These are phyloP conservation scores for Cistogaster globosa DNA, from an alignment of 2,888 invertebrate species.

Conservation along the genomic window DNA sequence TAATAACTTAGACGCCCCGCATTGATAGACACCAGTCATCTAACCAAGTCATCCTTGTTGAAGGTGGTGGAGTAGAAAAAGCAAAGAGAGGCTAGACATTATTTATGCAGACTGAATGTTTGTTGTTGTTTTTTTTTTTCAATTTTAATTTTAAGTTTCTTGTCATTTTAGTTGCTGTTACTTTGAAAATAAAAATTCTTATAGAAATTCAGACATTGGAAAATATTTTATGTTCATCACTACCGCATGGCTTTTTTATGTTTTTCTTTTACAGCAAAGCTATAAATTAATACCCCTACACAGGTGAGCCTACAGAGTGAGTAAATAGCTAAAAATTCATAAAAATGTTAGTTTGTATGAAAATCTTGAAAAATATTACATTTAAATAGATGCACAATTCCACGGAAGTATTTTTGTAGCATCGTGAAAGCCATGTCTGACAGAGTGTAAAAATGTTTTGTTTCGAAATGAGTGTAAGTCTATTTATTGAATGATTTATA, in stretches of 20 bases:
- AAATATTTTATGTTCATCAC: constrained; percentile 72
- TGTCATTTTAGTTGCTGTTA: constrained; percentile 65
- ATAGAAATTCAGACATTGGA: constrained; percentile 35
- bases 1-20: constrained; percentile 65
- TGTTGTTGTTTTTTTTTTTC: constrained; percentile 13
- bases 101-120: constrained; percentile 60
- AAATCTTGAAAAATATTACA: constrained; percentile 40
- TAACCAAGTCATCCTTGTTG: constrained; percentile 56
- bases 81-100: constrained; percentile 49
- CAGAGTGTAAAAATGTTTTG: neutral
- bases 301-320: constrained; percentile 35
- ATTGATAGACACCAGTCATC: constrained; percentile 69
- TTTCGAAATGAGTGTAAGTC: neutral
- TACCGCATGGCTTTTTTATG: constrained; percentile 57
- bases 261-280: constrained; percentile 43
- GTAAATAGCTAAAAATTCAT: constrained; percentile 16
- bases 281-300: constrained; percentile 66
- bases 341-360: constrained; percentile 42
- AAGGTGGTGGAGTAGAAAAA: constrained; percentile 50
- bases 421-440: constrained; percentile 5
- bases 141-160: constrained; percentile 11
- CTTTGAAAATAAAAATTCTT: constrained; percentile 23
- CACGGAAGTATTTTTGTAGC: constrained; percentile 3
- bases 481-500: constrained; percentile 15
- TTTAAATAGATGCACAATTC: constrained; percentile 20